These are phyloP conservation scores for Brachirus orientalis DNA, from an alignment of 2,113 vertebrate species.

Conservation along the genomic window DNA sequence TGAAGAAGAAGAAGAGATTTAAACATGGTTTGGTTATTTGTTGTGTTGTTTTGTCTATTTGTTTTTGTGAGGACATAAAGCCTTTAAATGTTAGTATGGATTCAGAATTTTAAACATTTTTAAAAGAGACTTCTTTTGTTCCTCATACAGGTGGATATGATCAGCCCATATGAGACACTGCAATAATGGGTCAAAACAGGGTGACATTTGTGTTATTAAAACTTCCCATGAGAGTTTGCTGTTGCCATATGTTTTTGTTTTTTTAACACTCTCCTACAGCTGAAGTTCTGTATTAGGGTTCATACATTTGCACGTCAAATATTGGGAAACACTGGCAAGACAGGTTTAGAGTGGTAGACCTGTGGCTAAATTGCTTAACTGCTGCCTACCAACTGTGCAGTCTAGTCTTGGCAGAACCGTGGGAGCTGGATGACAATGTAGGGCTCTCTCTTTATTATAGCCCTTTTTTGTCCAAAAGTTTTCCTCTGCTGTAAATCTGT, in stretches of 20 bases:
- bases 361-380: constrained; percentile 9
- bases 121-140: too few species aligned
- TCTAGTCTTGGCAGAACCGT: constrained; percentile 17
- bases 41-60: too few species aligned
- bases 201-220: not conserved
- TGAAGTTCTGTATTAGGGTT: not conserved
- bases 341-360: constrained; percentile 17
- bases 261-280: constrained; percentile 1
- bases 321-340: not conserved
- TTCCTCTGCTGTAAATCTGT: constrained; percentile 8
- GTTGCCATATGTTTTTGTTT: not conserved
- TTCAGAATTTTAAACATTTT: too few species aligned
- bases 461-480: constrained; percentile 20
- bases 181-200: not conserved
- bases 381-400: constrained; percentile 17
- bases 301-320: constrained; percentile 10
- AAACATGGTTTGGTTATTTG: too few species aligned
- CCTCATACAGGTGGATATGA: not conserved
- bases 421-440: constrained; percentile 9
- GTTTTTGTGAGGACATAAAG: too few species aligned
- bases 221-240: not conserved
- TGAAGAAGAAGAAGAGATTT: too few species aligned
- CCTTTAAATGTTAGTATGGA: not conserved
- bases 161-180: not conserved
- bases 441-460: constrained; percentile 13